phyloP scores from a whole-genome alignment of 2,113 vertebrate genomes.

The Rhagologus leucostigma region DNA sequence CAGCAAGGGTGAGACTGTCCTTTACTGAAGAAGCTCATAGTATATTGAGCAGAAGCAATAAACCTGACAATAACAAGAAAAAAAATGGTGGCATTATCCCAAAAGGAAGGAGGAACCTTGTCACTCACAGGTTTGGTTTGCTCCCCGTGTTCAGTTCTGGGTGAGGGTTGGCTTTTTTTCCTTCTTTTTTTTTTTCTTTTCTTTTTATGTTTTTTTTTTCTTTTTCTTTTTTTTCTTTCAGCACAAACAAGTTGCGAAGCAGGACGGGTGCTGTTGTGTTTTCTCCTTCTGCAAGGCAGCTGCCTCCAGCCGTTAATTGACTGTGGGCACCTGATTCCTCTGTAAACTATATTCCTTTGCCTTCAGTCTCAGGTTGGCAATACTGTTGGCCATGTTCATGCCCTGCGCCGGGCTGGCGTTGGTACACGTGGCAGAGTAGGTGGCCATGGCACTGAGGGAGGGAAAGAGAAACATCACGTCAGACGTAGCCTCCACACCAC shows the following conservation, averaged over 20 bases:
- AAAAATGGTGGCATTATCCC: conserved; percentile 59
- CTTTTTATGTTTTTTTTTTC: background rate
- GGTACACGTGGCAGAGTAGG: conserved; percentile 93
- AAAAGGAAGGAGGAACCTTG: conserved; percentile 60
- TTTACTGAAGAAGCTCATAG: conserved; percentile 67
- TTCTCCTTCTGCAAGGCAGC: conserved; percentile 65
- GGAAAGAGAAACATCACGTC: conserved; percentile 35
- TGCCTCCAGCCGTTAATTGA: conserved; percentile 84
- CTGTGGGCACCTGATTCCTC: conserved; percentile 95
- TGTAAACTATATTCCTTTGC: conserved; percentile 99
- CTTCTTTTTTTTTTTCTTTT: background rate
- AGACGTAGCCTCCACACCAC: background rate
- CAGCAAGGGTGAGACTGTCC: conserved; percentile 51
- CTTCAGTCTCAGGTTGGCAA: conserved; percentile 99
- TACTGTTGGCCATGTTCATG: conserved; percentile 99
- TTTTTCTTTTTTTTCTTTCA: conserved; percentile 26
- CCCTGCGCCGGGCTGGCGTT: conserved; percentile 91
- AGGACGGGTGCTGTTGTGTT: conserved; percentile 61
- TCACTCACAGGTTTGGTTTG: conserved; percentile 64
- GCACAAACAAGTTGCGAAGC: conserved; percentile 68
- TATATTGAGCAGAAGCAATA: conserved; percentile 74
- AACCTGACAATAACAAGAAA: conserved; percentile 65
- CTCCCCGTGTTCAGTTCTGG: conserved; percentile 66
- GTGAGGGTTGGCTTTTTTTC: conserved; percentile 3
- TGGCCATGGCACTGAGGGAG: conserved; percentile 88